Evolutionary conservation across 2,113 vertebrate genomes (phyloP), one percentile per base, ranked within the genome.

Genomic region (Leucoraja erinaceus): DNA sequence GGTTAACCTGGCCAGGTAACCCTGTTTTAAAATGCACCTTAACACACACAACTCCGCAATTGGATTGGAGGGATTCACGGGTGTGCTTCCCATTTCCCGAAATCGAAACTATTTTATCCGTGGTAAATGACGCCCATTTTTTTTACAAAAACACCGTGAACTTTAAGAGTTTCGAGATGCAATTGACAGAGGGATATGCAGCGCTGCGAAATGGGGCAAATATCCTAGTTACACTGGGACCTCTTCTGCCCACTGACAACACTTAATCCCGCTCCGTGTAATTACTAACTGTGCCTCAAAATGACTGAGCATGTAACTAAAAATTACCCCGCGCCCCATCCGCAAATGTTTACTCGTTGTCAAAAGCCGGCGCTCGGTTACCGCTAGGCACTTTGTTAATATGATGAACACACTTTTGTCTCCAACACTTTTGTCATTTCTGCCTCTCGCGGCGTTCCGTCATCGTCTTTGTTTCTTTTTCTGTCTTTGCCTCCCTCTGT

Each of bases 401-500:
- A 18, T 16, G 90, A 70, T 47, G 10, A 72, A 74, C 20, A 47
- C 59, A 88, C 47, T 91, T 54, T 91, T 25, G 33, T 20, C 18
- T 22, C 33, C 11, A 25, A 72, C 22, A 68, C 90, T 63, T 91
- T 91, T 91, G 90, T 91, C 84, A 84, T 88, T 75, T 70, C 84
- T 20, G 90, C 70, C 66, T 91, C 38, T 74, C 93, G 74, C 93
- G 84, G 90, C 22, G 76, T 93, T 93, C 93, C 28, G 90, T 70
- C 93, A 3, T 90, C 75, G 93, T 92, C 94, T 94, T 94, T 94
- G 94, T 95, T 94, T 93, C 94, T 95, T 93, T 93, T 93, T 94
- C 94, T 5, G 93, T 93, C 93, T 94, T 77, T 3, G 77, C 90
- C 63, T 20, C 88, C 28, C 88, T 72, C 88, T 93, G 93, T 92